phyloP scores from a whole-genome alignment of 2,888 invertebrate species.

The Tuta absoluta region DNA sequence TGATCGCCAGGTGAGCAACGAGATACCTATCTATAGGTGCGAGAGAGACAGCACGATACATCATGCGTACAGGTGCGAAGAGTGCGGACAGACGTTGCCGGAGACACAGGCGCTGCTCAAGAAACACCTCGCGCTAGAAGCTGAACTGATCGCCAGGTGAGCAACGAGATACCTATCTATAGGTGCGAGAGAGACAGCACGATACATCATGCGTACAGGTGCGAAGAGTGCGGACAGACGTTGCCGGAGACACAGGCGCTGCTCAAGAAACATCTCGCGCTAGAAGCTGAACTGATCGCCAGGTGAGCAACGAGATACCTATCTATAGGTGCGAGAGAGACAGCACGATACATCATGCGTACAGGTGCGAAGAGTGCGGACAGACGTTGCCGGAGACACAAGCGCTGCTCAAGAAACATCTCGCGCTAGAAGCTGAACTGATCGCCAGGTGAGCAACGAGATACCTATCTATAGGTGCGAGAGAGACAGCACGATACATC shows the following conservation, averaged over 20 bases:
- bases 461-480: no score
- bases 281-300: conserved; percentile 94
- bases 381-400: conserved; percentile 85
- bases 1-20: conserved; percentile 83
- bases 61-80: no score
- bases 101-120: conserved; percentile 95
- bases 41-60: no score
- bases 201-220: no score
- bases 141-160: conserved; percentile 89
- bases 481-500: conserved; percentile 57
- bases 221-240: conserved; percentile 56
- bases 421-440: conserved; percentile 93
- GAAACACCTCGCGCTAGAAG: conserved; percentile 95
- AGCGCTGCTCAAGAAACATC: conserved; percentile 95
- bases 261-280: conserved; percentile 95
- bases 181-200: no score
- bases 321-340: no score
- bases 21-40: no score
- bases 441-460: conserved; percentile 80
- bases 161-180: conserved; percentile 8
- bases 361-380: conserved; percentile 63
- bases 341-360: no score
- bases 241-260: conserved; percentile 89
- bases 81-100: conserved; percentile 55
- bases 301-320: conserved; percentile 58